Percentiles rank a stretch among this genome's conserved stretches.
phyloP scores from a whole-genome alignment of 1,140 invertebrate species.

The Daktulosphaira vitifoliae region DNA sequence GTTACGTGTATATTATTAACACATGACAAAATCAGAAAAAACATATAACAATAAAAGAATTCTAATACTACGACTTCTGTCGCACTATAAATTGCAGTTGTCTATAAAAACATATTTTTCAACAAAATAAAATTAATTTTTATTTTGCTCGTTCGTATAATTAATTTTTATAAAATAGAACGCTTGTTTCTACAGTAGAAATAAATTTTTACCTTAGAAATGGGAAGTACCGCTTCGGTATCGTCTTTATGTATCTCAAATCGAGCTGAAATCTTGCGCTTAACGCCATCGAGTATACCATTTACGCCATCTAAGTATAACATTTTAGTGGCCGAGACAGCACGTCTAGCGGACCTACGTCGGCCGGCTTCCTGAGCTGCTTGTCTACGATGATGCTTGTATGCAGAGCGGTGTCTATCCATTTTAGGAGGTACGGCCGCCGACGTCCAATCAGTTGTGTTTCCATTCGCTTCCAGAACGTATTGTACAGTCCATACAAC shows the following conservation, averaged over 20 bases:
- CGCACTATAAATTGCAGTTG: too few species aligned
- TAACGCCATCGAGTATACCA: constrained; percentile 28
- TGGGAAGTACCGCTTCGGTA: constrained; percentile 85
- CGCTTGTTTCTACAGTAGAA: too few species aligned
- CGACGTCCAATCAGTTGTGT: constrained; percentile 28
- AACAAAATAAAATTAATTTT: too few species aligned
- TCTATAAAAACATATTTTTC: too few species aligned
- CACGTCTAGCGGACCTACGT: constrained; percentile 5
- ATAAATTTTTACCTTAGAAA: constrained; percentile 87
- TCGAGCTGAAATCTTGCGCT: constrained; percentile 62
- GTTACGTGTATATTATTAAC: too few species aligned
- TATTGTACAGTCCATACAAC: constrained; percentile 73
- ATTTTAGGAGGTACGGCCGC: not conserved
- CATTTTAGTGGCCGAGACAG: constrained; percentile 39
- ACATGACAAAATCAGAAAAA: too few species aligned
- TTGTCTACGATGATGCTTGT: constrained; percentile 15
- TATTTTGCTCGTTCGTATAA: too few species aligned
- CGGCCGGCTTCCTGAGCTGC: constrained; percentile 10
- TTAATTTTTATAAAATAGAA: too few species aligned
- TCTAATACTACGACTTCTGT: too few species aligned
- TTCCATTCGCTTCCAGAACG: constrained; percentile 35
- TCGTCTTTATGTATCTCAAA: constrained; percentile 89
- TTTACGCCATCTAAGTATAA: constrained; percentile 17
- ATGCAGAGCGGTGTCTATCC: constrained; percentile 41
- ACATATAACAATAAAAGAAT: too few species aligned